Evolutionary conservation across 2,888 invertebrate genomes (phyloP).

Genomic region (Drosophila differens): DNA sequence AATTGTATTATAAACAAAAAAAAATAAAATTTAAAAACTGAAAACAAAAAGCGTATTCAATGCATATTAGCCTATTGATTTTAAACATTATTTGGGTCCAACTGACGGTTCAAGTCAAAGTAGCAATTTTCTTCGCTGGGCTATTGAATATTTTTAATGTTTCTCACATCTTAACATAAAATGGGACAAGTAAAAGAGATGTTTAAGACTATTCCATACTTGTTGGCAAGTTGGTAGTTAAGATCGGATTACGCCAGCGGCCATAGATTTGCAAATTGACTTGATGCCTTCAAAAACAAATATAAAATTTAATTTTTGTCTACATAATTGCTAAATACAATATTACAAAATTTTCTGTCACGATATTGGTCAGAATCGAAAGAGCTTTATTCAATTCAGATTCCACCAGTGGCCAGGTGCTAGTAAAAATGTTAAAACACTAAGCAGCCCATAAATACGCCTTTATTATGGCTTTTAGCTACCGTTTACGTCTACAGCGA

Average conservation of each 20-base stretch:
- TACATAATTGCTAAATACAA: neutral
- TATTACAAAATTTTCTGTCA: neutral
- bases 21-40: constrained; percentile 20
- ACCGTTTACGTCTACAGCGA: constrained; percentile 55
- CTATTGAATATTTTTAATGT: no score
- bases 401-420: constrained; percentile 15
- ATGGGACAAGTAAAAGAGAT: neutral
- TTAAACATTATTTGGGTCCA: neutral
- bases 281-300: neutral
- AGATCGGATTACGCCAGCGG: neutral
- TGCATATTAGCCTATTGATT: neutral
- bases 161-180: neutral
- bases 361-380: neutral
- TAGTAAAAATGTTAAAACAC: constrained; percentile 42
- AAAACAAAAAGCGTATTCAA: neutral
- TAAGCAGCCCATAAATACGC: constrained; percentile 66
- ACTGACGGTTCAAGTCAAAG: neutral
- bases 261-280: neutral
- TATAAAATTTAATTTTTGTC: neutral
- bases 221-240: neutral
- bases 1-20: constrained; percentile 48
- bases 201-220: neutral
- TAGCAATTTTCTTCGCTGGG: neutral
- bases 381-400: constrained; percentile 7
- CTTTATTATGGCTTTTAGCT: constrained; percentile 75